Percentiles rank a stretch among this genome's conserved stretches.
Evolutionary conservation across 2,113 vertebrate species (phyloP).

Genomic region (Gobio gobio): DNA sequence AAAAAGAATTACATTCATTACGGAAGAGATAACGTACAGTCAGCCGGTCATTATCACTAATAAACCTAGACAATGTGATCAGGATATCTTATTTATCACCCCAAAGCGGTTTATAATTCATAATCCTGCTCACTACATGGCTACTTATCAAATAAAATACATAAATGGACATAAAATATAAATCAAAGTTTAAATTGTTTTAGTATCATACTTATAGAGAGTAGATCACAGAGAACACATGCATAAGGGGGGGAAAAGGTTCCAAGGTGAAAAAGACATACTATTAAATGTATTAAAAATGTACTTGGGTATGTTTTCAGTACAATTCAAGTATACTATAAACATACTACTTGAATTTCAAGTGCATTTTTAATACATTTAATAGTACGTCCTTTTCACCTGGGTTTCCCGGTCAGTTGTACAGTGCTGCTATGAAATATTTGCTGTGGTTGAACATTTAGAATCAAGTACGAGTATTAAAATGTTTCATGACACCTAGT

Average conservation of each 20-base stretch:
- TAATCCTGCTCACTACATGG: neutral
- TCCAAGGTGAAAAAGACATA: no score
- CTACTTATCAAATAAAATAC: conserved; percentile 13
- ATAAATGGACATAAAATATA: neutral
- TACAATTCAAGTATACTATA: no score
- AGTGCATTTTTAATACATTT: no score
- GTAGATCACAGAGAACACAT: neutral
- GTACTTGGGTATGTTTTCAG: no score
- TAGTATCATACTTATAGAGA: neutral
- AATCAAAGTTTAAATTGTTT: neutral
- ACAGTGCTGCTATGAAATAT: neutral
- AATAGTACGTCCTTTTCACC: no score
- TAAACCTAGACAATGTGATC: neutral
- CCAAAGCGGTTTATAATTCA: neutral
- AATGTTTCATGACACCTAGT: no score
- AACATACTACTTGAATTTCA: no score
- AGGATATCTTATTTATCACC: neutral
- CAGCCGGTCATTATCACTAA: neutral
- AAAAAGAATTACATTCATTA: neutral
- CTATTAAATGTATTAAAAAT: no score
- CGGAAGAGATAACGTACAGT: neutral
- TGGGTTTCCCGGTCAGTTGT: neutral
- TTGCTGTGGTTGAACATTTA: neutral
- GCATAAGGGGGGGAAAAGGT: neutral
- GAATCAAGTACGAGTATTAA: neutral